phyloP scores from a whole-genome alignment of 2,113 vertebrate species.

The Cynocephalus volans region DNA sequence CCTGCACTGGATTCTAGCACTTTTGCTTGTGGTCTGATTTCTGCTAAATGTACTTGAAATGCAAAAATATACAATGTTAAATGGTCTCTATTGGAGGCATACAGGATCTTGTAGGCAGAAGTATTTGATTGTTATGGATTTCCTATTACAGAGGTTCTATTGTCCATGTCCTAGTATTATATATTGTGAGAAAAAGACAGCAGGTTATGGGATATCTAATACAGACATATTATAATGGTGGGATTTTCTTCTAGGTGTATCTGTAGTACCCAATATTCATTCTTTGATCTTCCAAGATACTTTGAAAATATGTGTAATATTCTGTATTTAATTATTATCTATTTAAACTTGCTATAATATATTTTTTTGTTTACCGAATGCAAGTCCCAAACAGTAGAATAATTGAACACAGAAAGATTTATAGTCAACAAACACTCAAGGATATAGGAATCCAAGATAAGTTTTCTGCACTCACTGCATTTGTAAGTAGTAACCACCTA shows the following conservation, averaged over 20 bases:
- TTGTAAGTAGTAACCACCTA: neutral
- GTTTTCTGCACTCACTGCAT: neutral
- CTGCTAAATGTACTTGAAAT: neutral
- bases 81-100: neutral
- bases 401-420: neutral
- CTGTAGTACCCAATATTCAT: neutral
- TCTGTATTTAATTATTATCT: neutral
- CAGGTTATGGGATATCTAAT: neutral
- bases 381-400: neutral
- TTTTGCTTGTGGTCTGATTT: neutral
- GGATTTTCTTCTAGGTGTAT: neutral
- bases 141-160: neutral
- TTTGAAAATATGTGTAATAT: neutral
- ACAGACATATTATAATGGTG: too few species aligned
- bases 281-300: neutral
- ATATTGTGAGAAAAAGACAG: neutral
- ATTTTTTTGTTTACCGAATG: neutral
- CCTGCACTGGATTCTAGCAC: neutral
- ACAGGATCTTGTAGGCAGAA: neutral
- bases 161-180: too few species aligned
- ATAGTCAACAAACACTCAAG: neutral
- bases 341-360: neutral
- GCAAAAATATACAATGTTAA: neutral
- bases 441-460: neutral
- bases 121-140: neutral